Conservation (phyloP, 2,888 invertebrate species). For the Rhagonycha lutea region DNA sequence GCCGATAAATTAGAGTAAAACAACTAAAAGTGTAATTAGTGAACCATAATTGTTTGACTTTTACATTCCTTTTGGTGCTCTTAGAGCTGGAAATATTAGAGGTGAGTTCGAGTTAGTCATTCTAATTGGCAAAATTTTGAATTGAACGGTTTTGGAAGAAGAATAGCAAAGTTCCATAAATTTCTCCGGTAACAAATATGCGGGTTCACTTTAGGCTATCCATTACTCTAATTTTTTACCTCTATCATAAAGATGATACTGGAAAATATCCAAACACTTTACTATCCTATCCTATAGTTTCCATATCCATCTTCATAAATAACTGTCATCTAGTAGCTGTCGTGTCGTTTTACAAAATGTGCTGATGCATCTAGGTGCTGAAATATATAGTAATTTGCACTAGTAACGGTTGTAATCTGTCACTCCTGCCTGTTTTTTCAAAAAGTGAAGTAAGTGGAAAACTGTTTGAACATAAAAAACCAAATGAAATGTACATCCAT, state of each 20-base stretch:
- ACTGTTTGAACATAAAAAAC: background rate
- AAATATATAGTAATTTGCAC: constrained; percentile 18
- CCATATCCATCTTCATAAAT: constrained; percentile 14
- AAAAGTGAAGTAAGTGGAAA: background rate
- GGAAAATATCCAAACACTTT: background rate
- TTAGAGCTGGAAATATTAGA: constrained; percentile 13
- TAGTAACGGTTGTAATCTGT: constrained; percentile 16
- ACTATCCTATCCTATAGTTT: background rate
- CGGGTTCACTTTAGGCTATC: background rate
- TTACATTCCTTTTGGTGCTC: constrained; percentile 2
- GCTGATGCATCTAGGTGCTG: constrained; percentile 17
- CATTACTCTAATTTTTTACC: background rate
- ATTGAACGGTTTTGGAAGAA: background rate
- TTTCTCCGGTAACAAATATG: background rate
- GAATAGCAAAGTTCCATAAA: background rate
- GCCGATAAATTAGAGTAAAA: background rate
- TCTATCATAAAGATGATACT: background rate
- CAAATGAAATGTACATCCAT: background rate
- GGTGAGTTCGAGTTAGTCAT: constrained; percentile 1
- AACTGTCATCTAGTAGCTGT: constrained; percentile 18
- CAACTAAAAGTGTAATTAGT: constrained; percentile 19
- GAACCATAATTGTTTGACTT: constrained; percentile 12
- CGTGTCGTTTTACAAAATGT: constrained; percentile 11
- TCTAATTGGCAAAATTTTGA: background rate
- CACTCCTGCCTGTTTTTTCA: constrained; percentile 1